Evolutionary conservation across 2,113 vertebrate species (phyloP).

Genomic region (Albula goreensis): DNA sequence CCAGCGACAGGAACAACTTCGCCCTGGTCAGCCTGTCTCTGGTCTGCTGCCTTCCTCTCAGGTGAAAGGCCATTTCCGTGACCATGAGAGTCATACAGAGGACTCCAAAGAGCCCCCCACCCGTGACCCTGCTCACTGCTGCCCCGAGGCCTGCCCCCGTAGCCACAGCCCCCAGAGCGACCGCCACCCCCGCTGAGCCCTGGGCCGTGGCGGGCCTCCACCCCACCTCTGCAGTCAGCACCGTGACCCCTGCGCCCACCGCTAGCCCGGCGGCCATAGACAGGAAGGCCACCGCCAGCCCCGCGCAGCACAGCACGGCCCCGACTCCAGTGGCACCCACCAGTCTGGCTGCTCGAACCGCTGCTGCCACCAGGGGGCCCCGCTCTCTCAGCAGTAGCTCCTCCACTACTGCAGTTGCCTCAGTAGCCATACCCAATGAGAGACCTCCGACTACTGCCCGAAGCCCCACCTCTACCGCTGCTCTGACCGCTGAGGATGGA

Average conservation of each 20-base stretch:
- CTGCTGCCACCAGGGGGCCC: not conserved
- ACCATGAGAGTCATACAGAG: not conserved
- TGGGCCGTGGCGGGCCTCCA: not conserved
- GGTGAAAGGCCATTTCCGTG: not conserved
- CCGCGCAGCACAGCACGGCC: not conserved
- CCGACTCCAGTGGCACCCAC: not conserved
- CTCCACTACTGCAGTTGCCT: not conserved
- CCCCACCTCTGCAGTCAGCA: not conserved
- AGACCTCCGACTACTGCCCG: not conserved
- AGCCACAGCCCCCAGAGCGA: not conserved
- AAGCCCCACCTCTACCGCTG: not conserved
- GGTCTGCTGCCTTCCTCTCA: not conserved
- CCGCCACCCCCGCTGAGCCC: not conserved
- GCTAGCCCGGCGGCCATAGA: not conserved
- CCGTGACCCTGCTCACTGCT: not conserved
- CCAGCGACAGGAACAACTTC: not conserved
- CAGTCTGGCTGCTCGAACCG: not conserved
- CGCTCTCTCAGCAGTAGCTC: not conserved
- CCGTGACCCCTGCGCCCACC: not conserved
- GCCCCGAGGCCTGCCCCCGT: not conserved
- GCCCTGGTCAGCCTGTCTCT: not conserved
- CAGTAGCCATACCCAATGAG: not conserved
- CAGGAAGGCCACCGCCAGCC: not conserved
- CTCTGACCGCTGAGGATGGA: not conserved
- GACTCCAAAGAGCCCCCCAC: not conserved